Evolutionary conservation across 92 coral and sea anemone genomes (phyloP).

Genomic region (Parazoanthus atlanticus): DNA sequence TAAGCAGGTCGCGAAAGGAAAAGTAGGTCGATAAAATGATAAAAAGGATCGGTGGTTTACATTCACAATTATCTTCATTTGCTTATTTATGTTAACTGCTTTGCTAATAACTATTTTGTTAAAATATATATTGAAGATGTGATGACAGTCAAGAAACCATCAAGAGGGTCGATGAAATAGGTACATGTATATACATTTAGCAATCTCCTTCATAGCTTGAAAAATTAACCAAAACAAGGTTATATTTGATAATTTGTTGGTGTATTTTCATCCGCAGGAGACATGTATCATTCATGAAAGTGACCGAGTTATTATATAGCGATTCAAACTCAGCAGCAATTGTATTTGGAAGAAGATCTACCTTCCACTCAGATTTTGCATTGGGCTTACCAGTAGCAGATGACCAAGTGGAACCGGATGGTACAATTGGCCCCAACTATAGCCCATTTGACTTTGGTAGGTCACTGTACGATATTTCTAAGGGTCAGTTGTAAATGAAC

Average conservation of each 20-base stretch:
- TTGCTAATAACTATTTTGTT: too few relatives aligned
- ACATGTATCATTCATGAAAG: not conserved
- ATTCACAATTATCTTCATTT: too few relatives aligned
- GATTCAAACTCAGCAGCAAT: not conserved
- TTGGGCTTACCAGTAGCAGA: not conserved
- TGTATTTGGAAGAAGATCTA: not conserved
- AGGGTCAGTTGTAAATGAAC: too few relatives aligned
- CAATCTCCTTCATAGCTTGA: not conserved
- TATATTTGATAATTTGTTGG: not conserved
- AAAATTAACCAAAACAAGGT: not conserved
- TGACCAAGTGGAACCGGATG: too few relatives aligned
- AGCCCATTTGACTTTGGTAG: too few relatives aligned
- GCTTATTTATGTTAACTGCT: too few relatives aligned
- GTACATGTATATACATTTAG: conserved; percentile 5
- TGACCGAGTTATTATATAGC: not conserved
- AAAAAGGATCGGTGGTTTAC: too few relatives aligned
- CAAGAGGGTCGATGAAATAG: not conserved
- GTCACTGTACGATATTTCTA: too few relatives aligned
- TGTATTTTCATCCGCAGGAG: not conserved
- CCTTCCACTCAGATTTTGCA: not conserved
- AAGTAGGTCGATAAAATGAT: too few relatives aligned
- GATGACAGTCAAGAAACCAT: conserved; percentile 1
- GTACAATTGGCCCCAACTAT: too few relatives aligned
- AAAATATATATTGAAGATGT: too few relatives aligned
- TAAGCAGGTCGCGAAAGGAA: too few relatives aligned